Base-by-base conservation (phyloP, 2,113 vertebrate genomes). In the Eclectus roratus region DNA sequence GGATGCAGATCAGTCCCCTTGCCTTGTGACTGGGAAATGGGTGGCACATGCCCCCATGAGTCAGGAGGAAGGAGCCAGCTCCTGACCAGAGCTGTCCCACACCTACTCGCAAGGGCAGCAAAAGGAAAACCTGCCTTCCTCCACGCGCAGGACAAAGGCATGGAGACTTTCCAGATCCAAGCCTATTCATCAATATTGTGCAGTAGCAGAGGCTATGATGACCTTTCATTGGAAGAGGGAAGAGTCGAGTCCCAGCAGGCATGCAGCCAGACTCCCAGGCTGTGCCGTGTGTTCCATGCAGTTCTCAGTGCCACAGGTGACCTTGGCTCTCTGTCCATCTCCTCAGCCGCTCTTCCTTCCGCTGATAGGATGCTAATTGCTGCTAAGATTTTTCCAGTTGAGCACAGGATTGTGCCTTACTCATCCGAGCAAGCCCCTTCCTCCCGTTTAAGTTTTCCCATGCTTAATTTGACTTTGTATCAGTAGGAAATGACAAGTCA, bases 401-500 rank as follows among this genome's bases (percentile, higher is more conserved):
- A 78, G 91, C 60, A 70, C 41, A 39, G 92, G 82, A 44, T 53
- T 64, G 53, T 5, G 28, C 91, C 88, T 97, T 94, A 91, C 91
- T 96, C 96, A 95, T 79, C n/a, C 33, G 69, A 91, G 91, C 82
- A 84, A 73, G 29, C n/a, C 31, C 66, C 52, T 95, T 97, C 96
- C 96, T 88, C 81, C 80, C 52, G 76, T 80, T 70, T 17, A 73
- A 84, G 92, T 83, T 96, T 96, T 96, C 97, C 96, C 92, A 95
- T 95, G 89, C 91, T 94, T 87, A 71, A 66, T 91, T 77, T 0
- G 23, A 68, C 91, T 97, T 61, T 83, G 85, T 93, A 82, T 90
- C 93, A 70, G 93, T 78, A 96, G 98, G 97, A 98, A 98, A 97
- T 82, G 95, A 88, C 93, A 93, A 94, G 82, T 63, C 73, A 31